Evolutionary conservation across 2,797 vertebrate species (phyloP), one percentile per base, ranked within the genome.

Genomic region (Allobates femoralis): DNA sequence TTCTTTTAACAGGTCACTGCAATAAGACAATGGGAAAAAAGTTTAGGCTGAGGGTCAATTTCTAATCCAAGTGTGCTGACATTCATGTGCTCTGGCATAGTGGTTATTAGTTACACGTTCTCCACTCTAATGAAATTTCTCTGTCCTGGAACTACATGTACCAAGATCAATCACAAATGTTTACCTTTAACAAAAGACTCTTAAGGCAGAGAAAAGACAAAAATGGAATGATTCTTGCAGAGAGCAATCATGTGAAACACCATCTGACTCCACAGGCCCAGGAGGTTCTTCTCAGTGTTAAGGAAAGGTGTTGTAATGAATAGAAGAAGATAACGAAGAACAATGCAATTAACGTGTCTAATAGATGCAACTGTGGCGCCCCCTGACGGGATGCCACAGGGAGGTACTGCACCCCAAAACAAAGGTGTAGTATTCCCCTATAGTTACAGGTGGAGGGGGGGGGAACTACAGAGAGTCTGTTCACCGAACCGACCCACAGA

Each of bases 1-100:
- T 76, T 11, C 28, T 79, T 79, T 85, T 79, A 85, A 85, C 62
- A 85, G 84, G 37, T 81, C 69, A 81, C 62, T 83, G 32, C n/a
- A 55, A 71, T 30, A 83, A 78, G 55, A 78, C 73, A 83, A 79
- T 73, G 28, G 41, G 41, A 46, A 71, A 32, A 37, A 55, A 51
- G 46, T 50, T 16, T 23, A 73, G 64, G 50, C 32, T 86, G 46
- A 28, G 23, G 67, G 67, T 64, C 79, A 81, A 19, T 34, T 19
- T 10, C 2, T 83, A 62, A 62, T 66, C 32, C 15, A n/a, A 41
- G 41, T 56, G 71, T 69, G 77, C 64, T 77, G 83, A 19, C 64
- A 79, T 69, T 85, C 26, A 30, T 37, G 34, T 41, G 5, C 23
- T 41, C 66, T 85, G 77, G 62, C 75, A 41, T 23, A 5, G 23